These are phyloP conservation scores for Leucoptera coffeella DNA, from an alignment of 2,888 invertebrate genomes.

Conservation along the genomic window DNA sequence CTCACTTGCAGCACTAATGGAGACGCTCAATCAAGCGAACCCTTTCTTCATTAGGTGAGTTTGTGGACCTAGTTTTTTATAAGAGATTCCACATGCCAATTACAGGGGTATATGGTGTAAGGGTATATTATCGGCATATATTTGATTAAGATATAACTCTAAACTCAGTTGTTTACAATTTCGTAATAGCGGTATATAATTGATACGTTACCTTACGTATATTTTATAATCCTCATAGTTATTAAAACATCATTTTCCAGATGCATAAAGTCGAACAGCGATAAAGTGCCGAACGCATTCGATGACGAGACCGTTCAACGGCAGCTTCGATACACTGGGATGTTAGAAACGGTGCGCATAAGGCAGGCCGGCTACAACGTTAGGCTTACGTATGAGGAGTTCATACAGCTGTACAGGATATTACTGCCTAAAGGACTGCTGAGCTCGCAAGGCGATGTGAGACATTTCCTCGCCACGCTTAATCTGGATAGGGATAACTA, in stretches of 20 bases:
- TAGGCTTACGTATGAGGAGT: slow-evolving; percentile 87
- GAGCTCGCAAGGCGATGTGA: slow-evolving; percentile 81
- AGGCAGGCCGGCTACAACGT: slow-evolving; percentile 94
- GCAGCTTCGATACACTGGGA: slow-evolving; percentile 86
- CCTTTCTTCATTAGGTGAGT: slow-evolving; percentile 49
- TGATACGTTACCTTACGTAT: too few species aligned
- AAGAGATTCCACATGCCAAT: too few species aligned
- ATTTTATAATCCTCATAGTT: too few species aligned
- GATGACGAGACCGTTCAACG: slow-evolving; percentile 90
- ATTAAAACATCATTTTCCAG: too few species aligned
- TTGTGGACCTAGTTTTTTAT: too few species aligned
- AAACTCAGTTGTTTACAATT: too few species aligned
- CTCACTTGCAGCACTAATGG: slow-evolving; percentile 87
- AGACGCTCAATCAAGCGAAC: slow-evolving; percentile 76
- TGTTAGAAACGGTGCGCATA: slow-evolving; percentile 93
- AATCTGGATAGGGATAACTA: slow-evolving; percentile 86
- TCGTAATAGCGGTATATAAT: too few species aligned
- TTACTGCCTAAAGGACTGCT: slow-evolving; percentile 80
- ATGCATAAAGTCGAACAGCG: slow-evolving; percentile 93
- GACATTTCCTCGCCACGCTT: slow-evolving; percentile 74
- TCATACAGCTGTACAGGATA: slow-evolving; percentile 88
- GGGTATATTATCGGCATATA: too few species aligned
- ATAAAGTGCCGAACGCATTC: slow-evolving; percentile 88
- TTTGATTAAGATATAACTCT: too few species aligned
- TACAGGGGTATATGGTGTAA: too few species aligned